Evolutionary conservation across 2,797 vertebrate genomes (phyloP).

Genomic region (Anguilla obscura): DNA sequence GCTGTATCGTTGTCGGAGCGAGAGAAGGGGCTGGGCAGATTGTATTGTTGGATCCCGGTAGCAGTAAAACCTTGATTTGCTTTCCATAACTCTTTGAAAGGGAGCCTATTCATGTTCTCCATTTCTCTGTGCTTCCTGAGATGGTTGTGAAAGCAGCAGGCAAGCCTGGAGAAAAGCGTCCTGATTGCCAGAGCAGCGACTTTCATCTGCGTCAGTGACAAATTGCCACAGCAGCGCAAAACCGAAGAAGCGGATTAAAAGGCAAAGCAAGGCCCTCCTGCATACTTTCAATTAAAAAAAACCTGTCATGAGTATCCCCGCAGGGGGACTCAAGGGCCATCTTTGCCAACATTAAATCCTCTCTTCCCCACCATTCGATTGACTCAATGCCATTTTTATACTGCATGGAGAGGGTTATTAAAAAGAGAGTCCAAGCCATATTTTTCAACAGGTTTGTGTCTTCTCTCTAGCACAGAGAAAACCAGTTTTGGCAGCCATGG

Average conservation of each 20-base stretch:
- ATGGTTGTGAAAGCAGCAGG: constrained; percentile 6
- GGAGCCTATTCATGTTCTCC: constrained; percentile 22
- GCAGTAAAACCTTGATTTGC: constrained; percentile 38
- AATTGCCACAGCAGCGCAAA: constrained; percentile 40
- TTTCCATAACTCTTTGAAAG: constrained; percentile 20
- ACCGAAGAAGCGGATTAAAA: constrained; percentile 46
- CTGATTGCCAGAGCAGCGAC: constrained; percentile 16
- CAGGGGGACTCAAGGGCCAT: not conserved
- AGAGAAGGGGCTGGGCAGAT: constrained; percentile 43
- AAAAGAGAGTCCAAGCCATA: not conserved
- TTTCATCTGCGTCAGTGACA: constrained; percentile 29
- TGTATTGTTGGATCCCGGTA: constrained; percentile 54
- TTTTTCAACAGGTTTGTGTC: not conserved
- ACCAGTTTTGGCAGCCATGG: constrained; percentile 8
- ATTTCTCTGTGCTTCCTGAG: not conserved
- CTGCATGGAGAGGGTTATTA: not conserved
- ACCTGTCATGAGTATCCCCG: constrained; percentile 43
- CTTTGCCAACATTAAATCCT: not conserved
- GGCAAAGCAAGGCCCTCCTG: constrained; percentile 44
- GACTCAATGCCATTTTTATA: not conserved
- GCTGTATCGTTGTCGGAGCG: constrained; percentile 37
- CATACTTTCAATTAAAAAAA: constrained; percentile 56
- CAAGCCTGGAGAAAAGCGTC: constrained; percentile 12
- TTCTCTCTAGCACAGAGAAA: not conserved
- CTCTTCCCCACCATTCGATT: not conserved